phyloP scores from a whole-genome alignment of 2,888 invertebrate genomes.

The Phragmatobia fuliginosa region DNA sequence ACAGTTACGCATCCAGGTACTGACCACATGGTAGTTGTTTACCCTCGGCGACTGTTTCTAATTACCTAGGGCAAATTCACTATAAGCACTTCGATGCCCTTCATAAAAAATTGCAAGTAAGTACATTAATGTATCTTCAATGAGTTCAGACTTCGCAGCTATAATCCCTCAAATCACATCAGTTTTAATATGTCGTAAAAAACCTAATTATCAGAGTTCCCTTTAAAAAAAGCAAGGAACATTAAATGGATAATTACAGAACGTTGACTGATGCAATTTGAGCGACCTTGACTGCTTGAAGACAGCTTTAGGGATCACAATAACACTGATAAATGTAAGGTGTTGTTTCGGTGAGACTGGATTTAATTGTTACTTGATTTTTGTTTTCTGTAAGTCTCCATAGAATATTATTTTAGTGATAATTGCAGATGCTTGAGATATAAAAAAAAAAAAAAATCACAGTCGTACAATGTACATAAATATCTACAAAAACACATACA shows the following conservation, averaged over 20 bases:
- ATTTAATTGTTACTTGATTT: neutral
- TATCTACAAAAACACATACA: too few species aligned
- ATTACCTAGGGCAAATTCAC: too few species aligned
- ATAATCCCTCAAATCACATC: slow-evolving; percentile 35
- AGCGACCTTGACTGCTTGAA: slow-evolving; percentile 36
- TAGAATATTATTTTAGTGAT: neutral
- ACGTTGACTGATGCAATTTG: slow-evolving; percentile 25
- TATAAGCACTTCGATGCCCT: too few species aligned
- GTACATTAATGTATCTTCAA: neutral
- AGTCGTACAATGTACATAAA: too few species aligned
- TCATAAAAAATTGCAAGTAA: too few species aligned
- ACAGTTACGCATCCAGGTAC: too few species aligned
- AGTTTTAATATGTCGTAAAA: slow-evolving; percentile 40
- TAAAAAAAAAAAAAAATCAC: too few species aligned
- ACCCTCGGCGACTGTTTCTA: too few species aligned
- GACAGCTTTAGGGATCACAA: slow-evolving; percentile 37
- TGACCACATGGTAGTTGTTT: too few species aligned
- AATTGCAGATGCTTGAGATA: too few species aligned
- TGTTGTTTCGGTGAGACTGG: slow-evolving; percentile 7
- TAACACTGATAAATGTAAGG: slow-evolving; percentile 27
- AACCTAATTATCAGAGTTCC: slow-evolving; percentile 45
- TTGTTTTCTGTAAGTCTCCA: neutral
- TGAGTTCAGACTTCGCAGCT: slow-evolving; percentile 5
- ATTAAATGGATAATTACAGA: slow-evolving; percentile 47
- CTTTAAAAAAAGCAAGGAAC: slow-evolving; percentile 44